Evolutionary conservation across 1,140 invertebrate species (phyloP).

Genomic region (Oppia nitens): DNA sequence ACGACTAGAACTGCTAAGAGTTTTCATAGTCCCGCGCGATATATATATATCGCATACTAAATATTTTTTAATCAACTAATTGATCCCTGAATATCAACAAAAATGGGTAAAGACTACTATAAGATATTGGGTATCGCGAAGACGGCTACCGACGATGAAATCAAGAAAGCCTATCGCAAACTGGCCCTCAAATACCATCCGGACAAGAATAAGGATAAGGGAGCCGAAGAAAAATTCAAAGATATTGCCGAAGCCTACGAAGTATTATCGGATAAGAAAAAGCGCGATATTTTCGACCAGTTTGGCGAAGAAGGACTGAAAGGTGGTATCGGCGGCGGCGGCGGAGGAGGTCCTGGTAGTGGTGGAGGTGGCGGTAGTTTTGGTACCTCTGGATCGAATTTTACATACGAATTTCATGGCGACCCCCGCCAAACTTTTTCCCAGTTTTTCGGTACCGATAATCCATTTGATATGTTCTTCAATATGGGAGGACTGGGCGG

Average conservation of each 20-base stretch:
- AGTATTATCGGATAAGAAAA: conserved; percentile 85
- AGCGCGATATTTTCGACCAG: conserved; percentile 84
- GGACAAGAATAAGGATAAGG: conserved; percentile 89
- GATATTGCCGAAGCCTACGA: conserved; percentile 97
- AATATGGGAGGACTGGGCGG: conserved; percentile 20
- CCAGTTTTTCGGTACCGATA: conserved; percentile 73
- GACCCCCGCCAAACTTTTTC: conserved; percentile 83
- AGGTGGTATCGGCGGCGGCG: conserved; percentile 28
- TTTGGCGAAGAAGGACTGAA: conserved; percentile 94
- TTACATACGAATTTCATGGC: conserved; percentile 57
- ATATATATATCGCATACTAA: too few relatives aligned
- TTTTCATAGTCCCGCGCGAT: too few relatives aligned
- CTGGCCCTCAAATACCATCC: conserved; percentile 96
- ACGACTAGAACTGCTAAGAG: too few relatives aligned
- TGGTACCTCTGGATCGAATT: conserved; percentile 24
- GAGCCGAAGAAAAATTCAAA: conserved; percentile 94
- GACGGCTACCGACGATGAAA: conserved; percentile 79
- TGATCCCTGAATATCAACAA: neutral
- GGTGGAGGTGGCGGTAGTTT: neutral
- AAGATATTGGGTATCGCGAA: conserved; percentile 72
- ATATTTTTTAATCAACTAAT: too few relatives aligned
- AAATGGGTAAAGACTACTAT: conserved; percentile 25
- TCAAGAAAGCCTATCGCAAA: conserved; percentile 94
- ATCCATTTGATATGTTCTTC: conserved; percentile 60
- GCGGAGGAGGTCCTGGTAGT: conserved; percentile 22